Evolutionary conservation across 2,888 invertebrate genomes (phyloP).

Genomic region (Ophonus ardosiacus): DNA sequence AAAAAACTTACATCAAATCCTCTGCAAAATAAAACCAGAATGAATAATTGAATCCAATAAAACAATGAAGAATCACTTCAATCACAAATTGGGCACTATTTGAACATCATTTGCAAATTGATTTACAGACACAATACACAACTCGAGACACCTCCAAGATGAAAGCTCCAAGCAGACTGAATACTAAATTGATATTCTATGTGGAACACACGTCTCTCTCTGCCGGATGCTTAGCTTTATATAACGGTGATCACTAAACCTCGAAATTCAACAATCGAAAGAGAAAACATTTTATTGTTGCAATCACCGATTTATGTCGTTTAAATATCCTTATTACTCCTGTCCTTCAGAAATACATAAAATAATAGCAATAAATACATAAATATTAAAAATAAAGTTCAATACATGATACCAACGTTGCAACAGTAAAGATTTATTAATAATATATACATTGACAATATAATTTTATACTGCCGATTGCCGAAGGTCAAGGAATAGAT

Average conservation of each 20-base stretch:
- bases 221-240: conserved; percentile 26
- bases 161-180: conserved; percentile 25
- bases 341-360: neutral
- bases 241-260: conserved; percentile 20
- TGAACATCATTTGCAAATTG: conserved; percentile 2
- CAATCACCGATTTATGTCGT: neutral
- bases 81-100: conserved; percentile 30
- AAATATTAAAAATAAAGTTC: neutral
- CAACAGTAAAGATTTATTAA: conserved; percentile 10
- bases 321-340: neutral
- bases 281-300: conserved; percentile 1
- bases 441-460: neutral
- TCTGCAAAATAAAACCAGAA: conserved; percentile 4
- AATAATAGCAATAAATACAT: neutral
- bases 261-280: conserved; percentile 18
- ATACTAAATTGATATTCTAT: conserved; percentile 15
- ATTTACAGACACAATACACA: conserved; percentile 6
- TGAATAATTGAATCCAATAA: neutral
- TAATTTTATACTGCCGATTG: conserved; percentile 51
- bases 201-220: neutral
- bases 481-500: conserved; percentile 61
- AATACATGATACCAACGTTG: neutral
- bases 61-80: conserved; percentile 12
- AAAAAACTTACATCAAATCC: conserved; percentile 22
- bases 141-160: neutral